phyloP scores from a whole-genome alignment of 2,797 vertebrate species.

The Microcaecilia unicolor region DNA sequence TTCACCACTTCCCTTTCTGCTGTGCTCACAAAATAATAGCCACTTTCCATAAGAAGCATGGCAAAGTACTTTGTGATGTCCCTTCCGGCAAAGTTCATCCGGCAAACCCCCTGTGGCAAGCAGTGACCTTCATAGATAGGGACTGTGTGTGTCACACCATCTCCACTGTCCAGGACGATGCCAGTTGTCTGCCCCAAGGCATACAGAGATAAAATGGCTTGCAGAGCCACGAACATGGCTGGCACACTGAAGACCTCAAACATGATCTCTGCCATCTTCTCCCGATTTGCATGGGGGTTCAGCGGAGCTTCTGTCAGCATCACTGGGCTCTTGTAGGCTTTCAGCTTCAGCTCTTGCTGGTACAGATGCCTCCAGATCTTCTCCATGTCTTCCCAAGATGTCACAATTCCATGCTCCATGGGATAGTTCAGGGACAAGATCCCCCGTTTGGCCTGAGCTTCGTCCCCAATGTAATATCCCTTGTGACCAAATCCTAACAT shows the following conservation, averaged over 20 bases:
- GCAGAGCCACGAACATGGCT: background rate
- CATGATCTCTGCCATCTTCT: slow-evolving; percentile 4
- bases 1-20: background rate
- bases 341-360: background rate
- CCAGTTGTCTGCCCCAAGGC: background rate
- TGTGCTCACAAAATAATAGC: slow-evolving; percentile 4
- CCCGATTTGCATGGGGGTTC: background rate
- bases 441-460: background rate
- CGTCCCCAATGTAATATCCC: background rate
- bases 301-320: background rate
- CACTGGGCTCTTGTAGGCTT: background rate
- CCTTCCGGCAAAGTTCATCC: slow-evolving; percentile 18
- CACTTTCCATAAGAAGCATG: slow-evolving; percentile 1
- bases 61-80: slow-evolving; percentile 6
- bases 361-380: slow-evolving; percentile 5
- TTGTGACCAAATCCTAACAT: background rate
- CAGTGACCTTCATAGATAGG: slow-evolving; percentile 7
- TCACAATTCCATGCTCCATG: background rate
- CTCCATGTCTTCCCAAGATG: slow-evolving; percentile 1
- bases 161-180: background rate
- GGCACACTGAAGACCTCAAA: slow-evolving; percentile 18
- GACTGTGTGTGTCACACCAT: background rate
- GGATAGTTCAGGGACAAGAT: slow-evolving; percentile 1
- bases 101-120: background rate
- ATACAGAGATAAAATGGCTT: slow-evolving; percentile 2